Base-by-base conservation (phyloP, 2,888 invertebrate species). In the Dorcus hopei region DNA sequence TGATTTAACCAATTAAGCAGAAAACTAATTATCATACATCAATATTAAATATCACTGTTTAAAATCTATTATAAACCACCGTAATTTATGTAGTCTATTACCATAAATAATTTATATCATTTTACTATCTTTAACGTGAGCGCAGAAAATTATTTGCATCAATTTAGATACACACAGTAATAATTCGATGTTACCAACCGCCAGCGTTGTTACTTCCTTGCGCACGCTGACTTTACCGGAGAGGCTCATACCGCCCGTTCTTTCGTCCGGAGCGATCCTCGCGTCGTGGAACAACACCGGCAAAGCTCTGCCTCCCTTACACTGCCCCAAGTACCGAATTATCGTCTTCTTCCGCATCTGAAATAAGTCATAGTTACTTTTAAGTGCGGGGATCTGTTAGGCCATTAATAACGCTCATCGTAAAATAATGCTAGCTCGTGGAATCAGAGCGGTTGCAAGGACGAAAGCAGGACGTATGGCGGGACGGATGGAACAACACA, bases 321-420 rank as follows among this genome's bases (percentile, higher is more conserved):
- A 73, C 62, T 69, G 68, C 51, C 64, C 67, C 51, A 71, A 54
- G 60, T 63, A 66, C 59, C 63, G 65, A 53, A 71, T 53, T 51
- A 67, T 61, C 58, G 61, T 63, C 62, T 63, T 65, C 61, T 59
- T 59, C 49, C 54, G 52, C 51, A 52, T 57, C 57, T 61, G 67
- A 68, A 70, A 73, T 73, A 72, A 73, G 67, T 72, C 72, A 68
- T 64, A 56, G 65, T 68, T 68, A 68, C 50, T 52, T 59, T 62
- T 72, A 72, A 74, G 72, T 64, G 59, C 59, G 54, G 61, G 69
- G 71, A 72, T 71, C 66, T 68, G 50, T 54, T 57, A 61, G 61
- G 63, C 72, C 74, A 74, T 75, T 73, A 73, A 74, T 73, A 73
- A 70, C 65, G 64, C 66, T 71, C 69, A 69, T 69, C 65, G 68